A percentile compares a stretch with the other conserved stretches of the same genome.
phyloP scores from a whole-genome alignment of 1,140 invertebrate genomes.

The Formica selysi region DNA sequence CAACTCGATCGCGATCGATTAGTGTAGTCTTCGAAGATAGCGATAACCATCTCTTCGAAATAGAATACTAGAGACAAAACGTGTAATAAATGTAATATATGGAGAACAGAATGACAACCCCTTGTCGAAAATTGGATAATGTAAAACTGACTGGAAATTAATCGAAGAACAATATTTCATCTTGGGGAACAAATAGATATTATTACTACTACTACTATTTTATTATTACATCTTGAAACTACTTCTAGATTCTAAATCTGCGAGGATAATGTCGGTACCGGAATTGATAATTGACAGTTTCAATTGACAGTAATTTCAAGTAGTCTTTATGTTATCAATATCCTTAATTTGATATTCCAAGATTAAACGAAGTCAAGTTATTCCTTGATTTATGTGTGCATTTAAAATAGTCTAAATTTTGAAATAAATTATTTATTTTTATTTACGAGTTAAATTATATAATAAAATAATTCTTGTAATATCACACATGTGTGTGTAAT shows the following conservation, averaged over 20 bases:
- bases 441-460: not conserved
- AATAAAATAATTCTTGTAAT: not conserved
- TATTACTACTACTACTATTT: not conserved
- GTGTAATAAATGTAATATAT: not conserved
- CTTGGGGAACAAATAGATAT: not conserved
- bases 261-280: constrained; percentile 34
- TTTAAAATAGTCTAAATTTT: not conserved
- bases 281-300: constrained; percentile 48
- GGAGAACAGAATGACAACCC: not conserved
- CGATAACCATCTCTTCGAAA: not conserved
- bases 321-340: not conserved
- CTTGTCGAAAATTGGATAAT: not conserved
- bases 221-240: not conserved
- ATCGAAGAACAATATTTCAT: not conserved
- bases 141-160: not conserved
- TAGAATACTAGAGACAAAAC: not conserved
- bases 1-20: not conserved
- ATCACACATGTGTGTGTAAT: no score
- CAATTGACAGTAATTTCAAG: not conserved
- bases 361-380: not conserved
- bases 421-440: not conserved
- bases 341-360: not conserved
- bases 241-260: not conserved
- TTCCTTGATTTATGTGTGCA: not conserved
- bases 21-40: not conserved